Conservation (phyloP, 2,888 invertebrate species). For the Parapristionchus giblindavisi region DNA sequence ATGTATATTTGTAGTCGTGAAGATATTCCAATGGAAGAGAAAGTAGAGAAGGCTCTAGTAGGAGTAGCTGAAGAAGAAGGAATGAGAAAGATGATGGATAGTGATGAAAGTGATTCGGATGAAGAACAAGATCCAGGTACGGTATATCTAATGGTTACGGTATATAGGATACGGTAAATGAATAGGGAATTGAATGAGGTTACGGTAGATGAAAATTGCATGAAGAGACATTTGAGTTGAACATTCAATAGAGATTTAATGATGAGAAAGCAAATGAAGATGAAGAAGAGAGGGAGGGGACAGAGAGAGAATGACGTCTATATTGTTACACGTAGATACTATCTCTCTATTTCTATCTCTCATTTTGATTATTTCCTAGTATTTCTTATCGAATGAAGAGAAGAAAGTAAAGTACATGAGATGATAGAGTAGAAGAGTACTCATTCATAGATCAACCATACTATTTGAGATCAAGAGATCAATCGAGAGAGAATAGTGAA, state of each 20-base stretch:
- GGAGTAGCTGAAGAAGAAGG: constrained; percentile 91
- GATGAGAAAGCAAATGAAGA: background rate
- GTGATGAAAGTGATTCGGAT: constrained; percentile 85
- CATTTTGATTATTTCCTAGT: no score
- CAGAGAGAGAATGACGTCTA: background rate
- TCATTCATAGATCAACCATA: background rate
- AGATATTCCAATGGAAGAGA: constrained; percentile 71
- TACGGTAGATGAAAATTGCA: background rate
- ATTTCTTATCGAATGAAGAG: background rate
- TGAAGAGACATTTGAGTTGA: background rate
- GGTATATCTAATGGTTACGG: background rate
- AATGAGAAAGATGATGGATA: constrained; percentile 78
- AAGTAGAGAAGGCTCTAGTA: constrained; percentile 83
- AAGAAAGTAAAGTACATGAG: background rate
- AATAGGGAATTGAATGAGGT: background rate
- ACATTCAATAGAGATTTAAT: background rate
- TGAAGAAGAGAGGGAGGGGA: background rate
- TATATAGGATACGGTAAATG: background rate
- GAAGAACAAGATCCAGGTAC: constrained; percentile 76
- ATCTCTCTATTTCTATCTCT: no score
- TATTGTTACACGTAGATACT: no score
- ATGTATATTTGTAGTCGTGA: constrained; percentile 59
- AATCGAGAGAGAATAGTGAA: background rate
- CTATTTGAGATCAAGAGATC: background rate
- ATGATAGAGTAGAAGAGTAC: background rate